Evolutionary conservation across 2,797 vertebrate genomes (phyloP), one percentile per base, ranked within the genome.

Genomic region (Sternarchorhynchus goeldii): DNA sequence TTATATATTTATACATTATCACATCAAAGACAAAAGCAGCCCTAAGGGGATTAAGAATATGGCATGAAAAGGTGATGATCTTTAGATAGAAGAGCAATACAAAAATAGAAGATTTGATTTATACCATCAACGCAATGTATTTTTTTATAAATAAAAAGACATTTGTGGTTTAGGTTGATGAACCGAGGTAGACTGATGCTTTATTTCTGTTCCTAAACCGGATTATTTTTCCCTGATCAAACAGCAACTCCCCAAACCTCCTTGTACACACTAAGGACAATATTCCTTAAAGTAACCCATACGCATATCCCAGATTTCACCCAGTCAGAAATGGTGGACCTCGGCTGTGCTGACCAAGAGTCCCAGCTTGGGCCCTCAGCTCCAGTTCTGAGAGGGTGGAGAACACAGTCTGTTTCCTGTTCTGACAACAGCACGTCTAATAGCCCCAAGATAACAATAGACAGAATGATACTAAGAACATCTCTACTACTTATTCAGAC

Each of bases 321-420:
- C 91, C 85, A 90, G 89, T 92, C 84, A 21, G 20, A 3, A 21
- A 57, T 57, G 8, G 77, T 73, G 82, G 81, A 87, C 82, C 78
- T 81, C 65, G 79, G 78, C 74, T 25, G 12, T 41, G 76, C 50
- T 41, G 62, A 58, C 86, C 83, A 89, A 87, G 36, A 25, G 32
- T 12, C 21, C 58, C 6, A 0, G 53, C 55, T 41, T 81, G 87
- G 74, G 78, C 86, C 72, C 77, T 81, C 69, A 39, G 55, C 60
- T 68, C 36, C 53, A 39, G 65, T 73, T 66, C 31, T 25, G 25
- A 25, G 25, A 25, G 25, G 25, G 25, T 25, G 25, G 25, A 71
- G 73, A 67, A 78, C 59, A 60, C 73, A 59, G 63, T 55, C 77
- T 85, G 82, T 84, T 83, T 79, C 76, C 18, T 36, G 64, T 62